phyloP scores from a whole-genome alignment of 2,888 invertebrate species.

The Epinotia brunnichana region DNA sequence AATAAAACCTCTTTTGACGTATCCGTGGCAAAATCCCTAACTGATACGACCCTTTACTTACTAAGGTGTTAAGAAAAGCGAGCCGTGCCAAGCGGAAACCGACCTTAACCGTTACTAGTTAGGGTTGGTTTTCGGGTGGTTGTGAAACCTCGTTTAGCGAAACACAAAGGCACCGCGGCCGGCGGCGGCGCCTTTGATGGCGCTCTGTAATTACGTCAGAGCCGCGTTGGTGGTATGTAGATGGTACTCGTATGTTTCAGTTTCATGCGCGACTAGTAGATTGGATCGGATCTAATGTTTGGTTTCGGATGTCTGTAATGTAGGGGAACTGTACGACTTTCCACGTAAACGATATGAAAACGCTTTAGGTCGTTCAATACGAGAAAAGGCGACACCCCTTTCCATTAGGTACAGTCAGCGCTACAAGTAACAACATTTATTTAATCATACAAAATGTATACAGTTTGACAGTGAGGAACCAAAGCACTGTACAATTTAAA shows the following conservation, averaged over 20 bases:
- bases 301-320: conserved; percentile 7
- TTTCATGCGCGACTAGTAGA: conserved; percentile 11
- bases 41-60: conserved; percentile 79
- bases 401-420: neutral
- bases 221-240: conserved; percentile 45
- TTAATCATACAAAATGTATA: no score
- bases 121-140: conserved; percentile 49
- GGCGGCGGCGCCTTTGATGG: conserved; percentile 77
- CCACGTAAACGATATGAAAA: neutral
- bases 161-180: conserved; percentile 78
- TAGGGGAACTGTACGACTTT: conserved; percentile 1
- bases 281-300: conserved; percentile 19
- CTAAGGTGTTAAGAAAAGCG: conserved; percentile 80
- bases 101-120: conserved; percentile 8
- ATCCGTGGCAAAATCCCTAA: conserved; percentile 84
- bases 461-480: no score
- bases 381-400: neutral
- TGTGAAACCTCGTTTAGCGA: conserved; percentile 71
- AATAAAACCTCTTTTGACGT: conserved; percentile 84
- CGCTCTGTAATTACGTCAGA: conserved; percentile 78
- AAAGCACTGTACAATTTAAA: no score
- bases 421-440: no score
- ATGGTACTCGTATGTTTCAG: conserved; percentile 32
- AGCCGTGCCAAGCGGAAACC: conserved; percentile 43
- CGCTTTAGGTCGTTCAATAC: neutral